Conservation (phyloP, 2,113 vertebrate genomes). For the Brachypteracias leptosomus region DNA sequence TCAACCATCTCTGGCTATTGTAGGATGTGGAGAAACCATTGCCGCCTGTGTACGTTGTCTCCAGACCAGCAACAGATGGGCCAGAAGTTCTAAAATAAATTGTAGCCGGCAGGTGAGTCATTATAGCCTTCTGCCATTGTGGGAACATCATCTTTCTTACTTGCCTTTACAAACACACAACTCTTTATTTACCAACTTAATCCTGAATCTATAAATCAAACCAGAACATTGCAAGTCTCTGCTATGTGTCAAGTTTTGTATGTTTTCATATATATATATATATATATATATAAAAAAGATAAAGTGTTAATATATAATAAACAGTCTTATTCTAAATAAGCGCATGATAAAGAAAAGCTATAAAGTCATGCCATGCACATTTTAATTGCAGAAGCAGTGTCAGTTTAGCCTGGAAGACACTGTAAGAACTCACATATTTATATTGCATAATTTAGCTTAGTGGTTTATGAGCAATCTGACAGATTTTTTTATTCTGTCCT, state of each 20-base stretch:
- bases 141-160: background rate
- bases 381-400: background rate
- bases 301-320: background rate
- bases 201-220: background rate
- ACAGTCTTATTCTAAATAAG: background rate
- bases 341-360: background rate
- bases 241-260: background rate
- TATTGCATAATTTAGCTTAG: background rate
- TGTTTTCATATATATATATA: background rate
- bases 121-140: background rate
- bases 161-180: background rate
- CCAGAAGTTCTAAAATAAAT: slow-evolving; percentile 84
- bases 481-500: background rate
- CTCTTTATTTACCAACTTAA: background rate
- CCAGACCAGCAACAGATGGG: slow-evolving; percentile 92
- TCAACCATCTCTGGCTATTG: slow-evolving; percentile 98
- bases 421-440: background rate
- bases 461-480: background rate
- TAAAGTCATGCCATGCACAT: background rate
- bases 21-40: slow-evolving; percentile 99
- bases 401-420: background rate
- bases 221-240: background rate
- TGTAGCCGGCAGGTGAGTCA: background rate
- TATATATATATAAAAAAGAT: background rate
- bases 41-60: slow-evolving; percentile 95